Evolutionary conservation across 2,888 invertebrate species (phyloP), one percentile per base, ranked within the genome.

Genomic region (Lottia scabra): DNA sequence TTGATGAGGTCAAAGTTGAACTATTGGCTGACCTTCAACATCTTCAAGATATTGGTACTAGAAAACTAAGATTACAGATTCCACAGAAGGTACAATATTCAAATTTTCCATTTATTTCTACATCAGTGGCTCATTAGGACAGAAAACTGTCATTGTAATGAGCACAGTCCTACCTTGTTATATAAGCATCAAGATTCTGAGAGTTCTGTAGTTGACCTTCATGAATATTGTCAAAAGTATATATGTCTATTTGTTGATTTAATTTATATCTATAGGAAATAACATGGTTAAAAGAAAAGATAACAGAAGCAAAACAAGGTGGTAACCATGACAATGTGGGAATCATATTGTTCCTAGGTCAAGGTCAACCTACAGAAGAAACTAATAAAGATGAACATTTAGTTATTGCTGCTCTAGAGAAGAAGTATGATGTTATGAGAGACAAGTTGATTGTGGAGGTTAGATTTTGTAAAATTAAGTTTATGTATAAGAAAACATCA

Each of bases 401-500:
- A 27, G 75, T 85, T 23, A 67, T 87, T n/a, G 76, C 82, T 27
- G 87, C 83, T 10, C 72, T 87, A 19, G 83, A 87, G 73, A 76
- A 84, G 72, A 87, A 87, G 70, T 87, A 87, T 80, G 87, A 87
- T 78, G 83, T 84, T 12, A 73, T 86, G 65, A 83, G 78, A 67
- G 86, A 85, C 68, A 87, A 87, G 71, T 77, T 87, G 0, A 74
- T 87, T 10, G 77, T 84, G 56, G 84, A 87, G 81, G 87, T 87
- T 75, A 69, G 10, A 8, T 38, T n/a, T n/a, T n/a, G n/a, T n/a
- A n/a, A n/a, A n/a, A n/a, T n/a, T n/a, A n/a, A n/a, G n/a, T n/a
- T n/a, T n/a, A n/a, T n/a, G n/a, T n/a, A n/a, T n/a, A n/a, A n/a
- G n/a, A n/a, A n/a, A 6, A 30, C 30, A 30, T 30, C 6, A 30